Evolutionary conservation across 2,888 invertebrate species (phyloP).

Genomic region (Coremacera marginata): DNA sequence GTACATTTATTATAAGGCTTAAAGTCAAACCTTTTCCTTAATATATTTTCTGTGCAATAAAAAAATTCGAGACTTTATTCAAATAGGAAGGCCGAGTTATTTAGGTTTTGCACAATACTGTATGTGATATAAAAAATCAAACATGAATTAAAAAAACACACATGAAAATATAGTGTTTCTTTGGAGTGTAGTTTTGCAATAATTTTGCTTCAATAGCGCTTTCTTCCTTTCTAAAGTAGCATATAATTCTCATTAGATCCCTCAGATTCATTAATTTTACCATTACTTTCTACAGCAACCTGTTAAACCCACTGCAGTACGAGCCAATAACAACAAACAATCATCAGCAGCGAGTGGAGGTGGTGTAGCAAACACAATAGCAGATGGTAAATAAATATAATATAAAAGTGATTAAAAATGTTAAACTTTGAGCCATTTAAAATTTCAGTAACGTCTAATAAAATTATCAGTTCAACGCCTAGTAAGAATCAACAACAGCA

Average conservation of each 20-base stretch:
- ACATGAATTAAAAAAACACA: too few species aligned
- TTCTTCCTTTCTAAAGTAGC: neutral
- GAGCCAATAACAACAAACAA: conserved; percentile 70
- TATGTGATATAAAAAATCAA: too few species aligned
- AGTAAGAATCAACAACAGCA: conserved; percentile 68
- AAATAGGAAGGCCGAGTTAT: too few species aligned
- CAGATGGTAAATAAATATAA: conserved; percentile 68
- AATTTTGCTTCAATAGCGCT: neutral
- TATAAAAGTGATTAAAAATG: neutral
- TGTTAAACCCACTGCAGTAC: conserved; percentile 88
- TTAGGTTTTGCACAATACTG: too few species aligned
- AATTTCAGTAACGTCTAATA: conserved; percentile 54
- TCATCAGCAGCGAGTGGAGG: conserved; percentile 62
- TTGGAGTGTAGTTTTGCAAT: too few species aligned
- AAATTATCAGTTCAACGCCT: conserved; percentile 69
- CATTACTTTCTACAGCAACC: conserved; percentile 73
- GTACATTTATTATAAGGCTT: too few species aligned
- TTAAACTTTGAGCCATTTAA: neutral
- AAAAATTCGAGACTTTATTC: too few species aligned
- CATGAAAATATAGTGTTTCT: too few species aligned
- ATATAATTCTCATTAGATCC: too few species aligned
- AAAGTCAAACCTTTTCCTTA: too few species aligned
- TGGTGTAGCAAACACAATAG: conserved; percentile 69
- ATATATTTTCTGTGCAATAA: too few species aligned
- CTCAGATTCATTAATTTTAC: neutral